phyloP scores from a whole-genome alignment of 2,888 invertebrate genomes.

The Calliphora vomitoria region DNA sequence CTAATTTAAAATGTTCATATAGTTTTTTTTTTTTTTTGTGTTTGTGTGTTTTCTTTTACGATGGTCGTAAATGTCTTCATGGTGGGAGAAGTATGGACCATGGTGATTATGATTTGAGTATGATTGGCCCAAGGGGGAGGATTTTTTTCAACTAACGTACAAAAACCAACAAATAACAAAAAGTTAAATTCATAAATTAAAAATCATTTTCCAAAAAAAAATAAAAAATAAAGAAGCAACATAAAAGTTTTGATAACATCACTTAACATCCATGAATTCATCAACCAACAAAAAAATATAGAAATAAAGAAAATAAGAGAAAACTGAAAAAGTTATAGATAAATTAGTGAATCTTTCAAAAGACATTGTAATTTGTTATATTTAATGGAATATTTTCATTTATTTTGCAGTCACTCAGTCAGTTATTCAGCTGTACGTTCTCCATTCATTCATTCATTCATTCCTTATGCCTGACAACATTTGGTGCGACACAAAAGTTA shows the following conservation, averaged over 20 bases:
- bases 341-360: conserved; percentile 60
- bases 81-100: conserved; percentile 7
- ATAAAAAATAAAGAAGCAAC: not conserved
- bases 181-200: conserved; percentile 61
- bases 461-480: conserved; percentile 32
- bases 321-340: conserved; percentile 35
- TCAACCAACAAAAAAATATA: not conserved
- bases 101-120: conserved; percentile 65
- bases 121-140: conserved; percentile 45
- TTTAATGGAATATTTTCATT: conserved; percentile 63
- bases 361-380: conserved; percentile 44
- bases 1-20: conserved; percentile 60
- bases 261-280: conserved; percentile 61
- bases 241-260: conserved; percentile 55
- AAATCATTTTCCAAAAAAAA: conserved; percentile 39
- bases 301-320: not conserved
- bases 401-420: conserved; percentile 28
- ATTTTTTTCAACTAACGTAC: conserved; percentile 24
- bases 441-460: not conserved
- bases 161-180: conserved; percentile 41
- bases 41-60: conserved; percentile 30
- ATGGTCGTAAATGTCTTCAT: conserved; percentile 25
- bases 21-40: conserved; percentile 21
- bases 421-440: not conserved
- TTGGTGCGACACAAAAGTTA: conserved; percentile 23